Evolutionary conservation across 2,888 invertebrate genomes (phyloP), one percentile per base, ranked within the genome.

Genomic region (Aphrophora alni): DNA sequence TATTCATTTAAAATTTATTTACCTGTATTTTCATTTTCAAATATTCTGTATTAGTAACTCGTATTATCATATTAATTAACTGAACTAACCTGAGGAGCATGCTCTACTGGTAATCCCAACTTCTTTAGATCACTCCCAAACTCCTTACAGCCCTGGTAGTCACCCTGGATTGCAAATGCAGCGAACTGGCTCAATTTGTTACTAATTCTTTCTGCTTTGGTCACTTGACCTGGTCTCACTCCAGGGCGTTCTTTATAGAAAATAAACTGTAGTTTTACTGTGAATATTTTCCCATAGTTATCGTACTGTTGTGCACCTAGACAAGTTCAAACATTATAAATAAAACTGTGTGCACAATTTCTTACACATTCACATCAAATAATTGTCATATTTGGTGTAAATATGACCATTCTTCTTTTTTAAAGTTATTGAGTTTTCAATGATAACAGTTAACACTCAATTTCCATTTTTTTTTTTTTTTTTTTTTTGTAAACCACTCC

Each of bases 221-320:
- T 96, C 82, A 97, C 96, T 88, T 97, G 97, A 0, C 98, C 98
- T 0, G 98, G 97, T 83, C 98, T 91, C 24, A 98, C 97, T 0
- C 99, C 99, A 0, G 99, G 98, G 14, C 98, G 91, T 88, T 99
- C 99, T 88, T 98, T 98, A 89, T 99, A 99, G 89, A 98, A 97
- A 80, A 99, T 95, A 87, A 98, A 98, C 88, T 99, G 99, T 84
- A 98, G 89, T 88, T 95, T 93, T 80, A 99, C 93, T 0, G 99
- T 99, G 90, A 99, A 99, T 86, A 99, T 98, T 90, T 99, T 99
- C 38, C 99, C 99, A 88, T 95, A 99, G 88, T 98, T 97, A 89
- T 99, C 99, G 88, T 97, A 99, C 88, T 99, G 99, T 89, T 99
- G 99, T 44, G 98, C 96, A 75, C 95, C 95, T 89, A 84, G 5